These are phyloP conservation scores for Isurus oxyrinchus DNA, from an alignment of 2,113 vertebrate genomes.

Conservation along the genomic window DNA sequence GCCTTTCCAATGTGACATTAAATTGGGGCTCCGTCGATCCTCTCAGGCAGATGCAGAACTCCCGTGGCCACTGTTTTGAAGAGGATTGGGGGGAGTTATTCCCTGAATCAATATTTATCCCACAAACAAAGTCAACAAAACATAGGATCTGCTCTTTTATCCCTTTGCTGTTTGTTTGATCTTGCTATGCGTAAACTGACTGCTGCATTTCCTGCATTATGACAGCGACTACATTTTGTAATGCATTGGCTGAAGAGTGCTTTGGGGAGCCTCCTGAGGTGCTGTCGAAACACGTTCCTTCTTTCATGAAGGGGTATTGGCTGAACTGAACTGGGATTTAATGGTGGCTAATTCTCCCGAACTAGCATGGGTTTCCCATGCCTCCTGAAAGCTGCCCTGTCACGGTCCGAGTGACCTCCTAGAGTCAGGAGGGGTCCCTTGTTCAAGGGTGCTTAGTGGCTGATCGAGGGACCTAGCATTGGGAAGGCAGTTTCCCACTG, in stretches of 20 bases:
- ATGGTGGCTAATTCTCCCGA: no score
- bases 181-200: not conserved
- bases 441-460: no score
- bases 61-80: not conserved
- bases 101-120: not conserved
- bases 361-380: no score
- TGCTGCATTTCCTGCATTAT: not conserved
- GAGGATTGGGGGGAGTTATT: not conserved
- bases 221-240: not conserved
- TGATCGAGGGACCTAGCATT: no score
- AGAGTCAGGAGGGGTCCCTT: no score
- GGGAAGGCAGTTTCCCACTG: no score
- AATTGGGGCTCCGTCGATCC: not conserved
- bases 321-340: no score
- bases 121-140: not conserved
- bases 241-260: not conserved
- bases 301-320: not conserved
- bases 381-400: no score
- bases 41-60: not conserved
- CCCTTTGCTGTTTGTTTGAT: not conserved
- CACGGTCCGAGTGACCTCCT: no score
- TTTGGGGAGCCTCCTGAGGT: no score
- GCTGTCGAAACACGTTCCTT: not conserved
- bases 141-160: not conserved
- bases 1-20: not conserved